A percentile compares a stretch with the other conserved stretches of the same genome.
These are phyloP conservation scores for Sebastiscus albofasciatus DNA, from an alignment of 2,797 vertebrate genomes.

Conservation along the genomic window DNA sequence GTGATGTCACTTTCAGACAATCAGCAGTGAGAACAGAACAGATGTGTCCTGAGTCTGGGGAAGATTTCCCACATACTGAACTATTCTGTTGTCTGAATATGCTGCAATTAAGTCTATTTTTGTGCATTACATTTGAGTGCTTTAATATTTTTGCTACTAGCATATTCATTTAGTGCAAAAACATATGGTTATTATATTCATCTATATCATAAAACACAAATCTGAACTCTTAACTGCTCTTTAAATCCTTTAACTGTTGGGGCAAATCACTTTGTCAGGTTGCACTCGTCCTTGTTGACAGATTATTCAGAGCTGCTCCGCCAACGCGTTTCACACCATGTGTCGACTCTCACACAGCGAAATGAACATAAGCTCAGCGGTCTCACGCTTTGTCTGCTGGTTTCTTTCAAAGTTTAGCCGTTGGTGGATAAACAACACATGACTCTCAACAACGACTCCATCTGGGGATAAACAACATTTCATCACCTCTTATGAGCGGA, in stretches of 20 bases:
- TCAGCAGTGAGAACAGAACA: slow-evolving; percentile 13
- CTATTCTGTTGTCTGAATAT: background rate
- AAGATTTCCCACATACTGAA: background rate
- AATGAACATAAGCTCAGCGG: background rate
- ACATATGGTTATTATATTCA: background rate
- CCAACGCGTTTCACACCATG: background rate
- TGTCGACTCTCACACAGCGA: background rate
- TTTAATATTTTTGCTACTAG: background rate
- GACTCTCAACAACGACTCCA: background rate
- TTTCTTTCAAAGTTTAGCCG: background rate
- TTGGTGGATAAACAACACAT: background rate
- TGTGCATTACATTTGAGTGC: background rate
- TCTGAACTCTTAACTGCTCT: background rate
- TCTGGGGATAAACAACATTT: background rate
- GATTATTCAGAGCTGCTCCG: background rate
- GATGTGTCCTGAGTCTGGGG: background rate
- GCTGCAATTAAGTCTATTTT: background rate
- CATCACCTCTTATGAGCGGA: background rate
- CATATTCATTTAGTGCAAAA: background rate
- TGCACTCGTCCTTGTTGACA: background rate
- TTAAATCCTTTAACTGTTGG: background rate
- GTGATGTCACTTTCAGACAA: background rate
- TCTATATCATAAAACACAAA: background rate
- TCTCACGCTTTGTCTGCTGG: background rate
- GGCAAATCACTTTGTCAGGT: background rate